Evolutionary conservation across 2,113 vertebrate genomes (phyloP).

Genomic region (Mustela nigripes): DNA sequence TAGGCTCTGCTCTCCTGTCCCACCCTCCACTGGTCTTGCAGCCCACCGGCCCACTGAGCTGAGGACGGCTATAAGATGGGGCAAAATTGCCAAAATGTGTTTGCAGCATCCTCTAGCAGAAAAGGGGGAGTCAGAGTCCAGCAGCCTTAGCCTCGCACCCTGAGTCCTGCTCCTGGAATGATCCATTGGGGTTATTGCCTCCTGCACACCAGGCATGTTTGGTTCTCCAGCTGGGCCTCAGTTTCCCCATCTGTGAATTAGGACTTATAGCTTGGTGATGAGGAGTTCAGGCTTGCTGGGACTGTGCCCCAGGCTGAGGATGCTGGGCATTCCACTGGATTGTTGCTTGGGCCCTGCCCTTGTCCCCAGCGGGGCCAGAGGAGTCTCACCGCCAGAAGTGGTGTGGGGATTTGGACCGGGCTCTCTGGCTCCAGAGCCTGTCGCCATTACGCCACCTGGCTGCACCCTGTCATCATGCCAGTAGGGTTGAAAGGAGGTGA

Average conservation of each 20-base stretch:
- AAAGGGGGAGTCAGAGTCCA: neutral
- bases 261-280: neutral
- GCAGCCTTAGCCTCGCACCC: neutral
- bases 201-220: neutral
- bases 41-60: neutral
- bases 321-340: neutral
- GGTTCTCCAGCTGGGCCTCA: neutral
- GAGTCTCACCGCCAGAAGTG: neutral
- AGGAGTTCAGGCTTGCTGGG: neutral
- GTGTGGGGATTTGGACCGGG: neutral
- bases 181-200: fast-evolving
- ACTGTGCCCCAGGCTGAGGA: neutral
- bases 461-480: neutral
- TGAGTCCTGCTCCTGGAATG: neutral
- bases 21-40: neutral
- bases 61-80: neutral
- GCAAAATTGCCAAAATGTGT: neutral
- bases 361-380: neutral
- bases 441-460: fast-evolving
- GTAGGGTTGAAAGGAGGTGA: neutral
- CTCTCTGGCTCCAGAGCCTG: fast-evolving
- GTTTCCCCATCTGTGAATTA: neutral
- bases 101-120: neutral
- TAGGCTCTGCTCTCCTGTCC: neutral
- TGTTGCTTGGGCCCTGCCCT: neutral